phyloP scores from a whole-genome alignment of 2,888 invertebrate genomes.

The Gortyna flavago region DNA sequence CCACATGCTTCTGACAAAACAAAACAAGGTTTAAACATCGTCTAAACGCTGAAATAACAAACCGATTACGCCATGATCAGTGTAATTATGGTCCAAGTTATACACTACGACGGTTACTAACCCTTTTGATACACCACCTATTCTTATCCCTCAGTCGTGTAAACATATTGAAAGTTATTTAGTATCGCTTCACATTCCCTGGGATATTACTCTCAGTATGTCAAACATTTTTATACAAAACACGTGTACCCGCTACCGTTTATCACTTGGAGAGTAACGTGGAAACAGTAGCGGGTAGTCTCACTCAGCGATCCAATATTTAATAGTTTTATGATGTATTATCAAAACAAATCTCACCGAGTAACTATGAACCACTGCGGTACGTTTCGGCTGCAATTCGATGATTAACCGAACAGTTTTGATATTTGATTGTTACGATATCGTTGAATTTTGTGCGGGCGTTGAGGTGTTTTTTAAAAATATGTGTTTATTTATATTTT shows the following conservation, averaged over 20 bases:
- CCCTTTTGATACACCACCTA: constrained; percentile 43
- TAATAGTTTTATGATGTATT: constrained; percentile 91
- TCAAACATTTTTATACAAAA: constrained; percentile 57
- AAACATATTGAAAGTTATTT: constrained; percentile 58
- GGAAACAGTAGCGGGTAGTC: constrained; percentile 88
- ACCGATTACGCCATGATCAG: constrained; percentile 87
- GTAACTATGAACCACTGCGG: constrained; percentile 86
- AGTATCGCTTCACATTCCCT: constrained; percentile 33
- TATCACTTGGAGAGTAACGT: constrained; percentile 76
- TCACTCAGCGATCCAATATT: constrained; percentile 90
- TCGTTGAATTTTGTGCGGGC: background rate
- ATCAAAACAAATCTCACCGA: constrained; percentile 89
- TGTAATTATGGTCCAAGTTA: constrained; percentile 75
- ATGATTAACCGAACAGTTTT: constrained; percentile 74
- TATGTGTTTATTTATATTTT: background rate
- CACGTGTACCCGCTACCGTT: constrained; percentile 70
- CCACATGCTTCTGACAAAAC: constrained; percentile 89
- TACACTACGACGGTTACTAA: constrained; percentile 50
- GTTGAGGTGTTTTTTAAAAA: background rate
- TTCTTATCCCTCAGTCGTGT: constrained; percentile 37
- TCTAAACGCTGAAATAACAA: constrained; percentile 89
- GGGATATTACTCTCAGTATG: constrained; percentile 35
- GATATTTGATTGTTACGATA: constrained; percentile 74
- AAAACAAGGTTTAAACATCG: constrained; percentile 87
- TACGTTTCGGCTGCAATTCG: constrained; percentile 85